Conservation (phyloP, 2,113 vertebrate species). For the Panthera leo region DNA sequence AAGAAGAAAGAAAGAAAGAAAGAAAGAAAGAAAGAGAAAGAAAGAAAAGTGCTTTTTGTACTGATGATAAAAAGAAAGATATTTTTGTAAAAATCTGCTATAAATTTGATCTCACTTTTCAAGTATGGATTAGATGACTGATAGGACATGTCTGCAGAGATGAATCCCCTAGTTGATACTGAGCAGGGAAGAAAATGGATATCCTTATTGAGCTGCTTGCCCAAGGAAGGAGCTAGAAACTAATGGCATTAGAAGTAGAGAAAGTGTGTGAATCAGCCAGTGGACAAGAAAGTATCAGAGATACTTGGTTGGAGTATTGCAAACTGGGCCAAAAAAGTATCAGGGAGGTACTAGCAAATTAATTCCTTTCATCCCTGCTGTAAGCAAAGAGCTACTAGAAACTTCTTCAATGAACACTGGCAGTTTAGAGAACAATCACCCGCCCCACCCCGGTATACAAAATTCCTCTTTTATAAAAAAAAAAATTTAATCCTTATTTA, state of each 20-base stretch:
- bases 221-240: background rate
- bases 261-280: background rate
- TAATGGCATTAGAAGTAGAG: background rate
- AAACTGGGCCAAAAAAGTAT: fast-evolving
- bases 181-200: background rate
- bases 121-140: background rate
- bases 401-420: background rate
- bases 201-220: background rate
- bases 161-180: background rate
- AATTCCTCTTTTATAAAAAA: background rate
- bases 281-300: background rate
- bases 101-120: background rate
- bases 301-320: too few relatives aligned
- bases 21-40: background rate
- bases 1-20: too few relatives aligned
- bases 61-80: background rate
- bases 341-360: background rate
- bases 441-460: background rate
- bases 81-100: background rate
- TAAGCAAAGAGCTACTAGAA: background rate
- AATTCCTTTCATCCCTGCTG: background rate
- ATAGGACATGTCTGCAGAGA: background rate
- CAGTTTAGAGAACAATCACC: background rate
- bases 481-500: too few relatives aligned
- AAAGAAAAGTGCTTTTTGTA: background rate